Conservation (phyloP, 2,113 vertebrate genomes). For the Pyrgilauda ruficollis region DNA sequence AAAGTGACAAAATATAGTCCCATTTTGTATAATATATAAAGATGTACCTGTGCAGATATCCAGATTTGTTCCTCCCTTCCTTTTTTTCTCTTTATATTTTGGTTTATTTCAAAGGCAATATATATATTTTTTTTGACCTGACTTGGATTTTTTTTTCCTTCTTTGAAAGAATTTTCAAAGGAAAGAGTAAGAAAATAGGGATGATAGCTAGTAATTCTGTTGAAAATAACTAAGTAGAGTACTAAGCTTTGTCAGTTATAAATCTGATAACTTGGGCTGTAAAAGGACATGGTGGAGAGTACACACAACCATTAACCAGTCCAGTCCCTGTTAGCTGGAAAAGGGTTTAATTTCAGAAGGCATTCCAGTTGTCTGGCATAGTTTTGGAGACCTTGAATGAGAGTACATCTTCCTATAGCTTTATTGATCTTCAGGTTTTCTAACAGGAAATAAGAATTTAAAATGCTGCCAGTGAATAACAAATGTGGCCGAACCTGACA, state of each 20-base stretch:
- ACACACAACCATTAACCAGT: neutral
- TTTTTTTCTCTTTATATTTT: neutral
- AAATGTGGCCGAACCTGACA: neutral
- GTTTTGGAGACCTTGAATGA: neutral
- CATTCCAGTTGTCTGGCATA: neutral
- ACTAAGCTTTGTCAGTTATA: neutral
- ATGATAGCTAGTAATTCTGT: neutral
- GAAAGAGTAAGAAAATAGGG: neutral
- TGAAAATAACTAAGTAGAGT: neutral
- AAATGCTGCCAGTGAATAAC: neutral
- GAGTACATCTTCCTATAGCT: neutral
- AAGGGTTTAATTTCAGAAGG: neutral
- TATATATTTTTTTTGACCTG: neutral
- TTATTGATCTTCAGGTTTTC: constrained; percentile 25
- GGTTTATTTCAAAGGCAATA: neutral
- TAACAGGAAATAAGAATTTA: constrained; percentile 5
- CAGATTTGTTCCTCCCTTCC: neutral
- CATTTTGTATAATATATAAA: neutral
- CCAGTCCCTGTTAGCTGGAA: neutral
- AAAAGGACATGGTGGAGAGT: neutral
- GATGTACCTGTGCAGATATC: neutral
- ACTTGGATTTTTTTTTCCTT: neutral
- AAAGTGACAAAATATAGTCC: neutral
- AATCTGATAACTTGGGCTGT: neutral
- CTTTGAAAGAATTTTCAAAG: neutral